Base-by-base conservation (phyloP, 2,797 vertebrate species). In the Typhlichthys eigenmanni region DNA sequence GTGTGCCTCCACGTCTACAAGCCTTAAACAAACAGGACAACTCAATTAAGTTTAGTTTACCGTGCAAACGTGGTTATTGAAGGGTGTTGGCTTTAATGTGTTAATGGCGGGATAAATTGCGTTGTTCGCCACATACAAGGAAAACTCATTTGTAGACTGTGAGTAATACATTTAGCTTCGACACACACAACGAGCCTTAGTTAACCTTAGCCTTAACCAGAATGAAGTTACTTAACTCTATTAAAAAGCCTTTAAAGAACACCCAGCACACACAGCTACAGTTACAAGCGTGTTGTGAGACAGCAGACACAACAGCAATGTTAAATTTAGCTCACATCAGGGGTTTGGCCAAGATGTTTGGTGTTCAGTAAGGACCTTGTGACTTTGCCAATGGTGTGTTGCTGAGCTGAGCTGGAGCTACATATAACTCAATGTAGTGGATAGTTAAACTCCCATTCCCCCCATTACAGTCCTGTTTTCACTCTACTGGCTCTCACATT, bases 31-130 rank as follows among this genome's bases (percentile, higher is more conserved):
- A 74, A 46, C 49, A 34, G 29, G 71, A 72, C 69, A 72, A 79
- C 71, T 74, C 81, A 75, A 88, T 88, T 83, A 83, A 69, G 54
- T 74, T 62, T 62, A 68, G 68, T 81, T 86, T 78, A 79, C 59
- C 47, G 69, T 38, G 77, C 66, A 72, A 81, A 72, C 17, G 65
- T 56, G 65, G 60, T 58, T 76, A 80, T 80, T 80, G 82, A 81
- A 70, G 48, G 71, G 62, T 76, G 82, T 79, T 78, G 70, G 64
- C 70, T 83, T 81, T 58, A 74, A 6, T 66, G 51, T 55, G 65
- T 65, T 60, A 81, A 64, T 55, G 55, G 55, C 60, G 55, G 69
- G 62, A 64, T 65, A 55, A 69, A 78, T 70, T 1, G 4, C 68
- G 69, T 58, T 2, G 4, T 47, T 72, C 52, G 43, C 58, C 69